These are phyloP conservation scores for Agonopterix arenella DNA, from an alignment of 2,888 invertebrate species.

Conservation along the genomic window DNA sequence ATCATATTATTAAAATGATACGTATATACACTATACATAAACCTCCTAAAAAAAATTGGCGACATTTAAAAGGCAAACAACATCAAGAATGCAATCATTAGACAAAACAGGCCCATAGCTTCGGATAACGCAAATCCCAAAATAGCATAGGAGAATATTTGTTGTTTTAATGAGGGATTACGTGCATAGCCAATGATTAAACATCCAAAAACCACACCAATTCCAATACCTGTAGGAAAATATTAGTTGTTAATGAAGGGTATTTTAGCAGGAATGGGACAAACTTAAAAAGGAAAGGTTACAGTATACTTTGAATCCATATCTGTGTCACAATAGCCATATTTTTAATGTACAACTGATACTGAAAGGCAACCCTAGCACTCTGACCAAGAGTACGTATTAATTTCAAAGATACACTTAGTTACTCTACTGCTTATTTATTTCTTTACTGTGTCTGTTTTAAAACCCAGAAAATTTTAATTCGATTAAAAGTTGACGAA, in stretches of 20 bases:
- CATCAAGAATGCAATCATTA: conserved; percentile 99
- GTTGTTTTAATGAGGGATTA: conserved; percentile 98
- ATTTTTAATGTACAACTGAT: too few relatives aligned
- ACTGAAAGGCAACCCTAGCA: too few relatives aligned
- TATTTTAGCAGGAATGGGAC: too few relatives aligned
- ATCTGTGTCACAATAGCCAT: too few relatives aligned
- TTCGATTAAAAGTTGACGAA: too few relatives aligned
- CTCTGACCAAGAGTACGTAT: too few relatives aligned
- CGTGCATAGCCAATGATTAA: conserved; percentile 97
- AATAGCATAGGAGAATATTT: conserved; percentile 98
- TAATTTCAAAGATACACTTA: too few relatives aligned
- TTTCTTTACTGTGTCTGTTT: too few relatives aligned
- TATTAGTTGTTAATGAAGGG: conserved; percentile 12
- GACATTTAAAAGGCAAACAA: conserved; percentile 91
- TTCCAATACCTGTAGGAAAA: conserved; percentile 89
- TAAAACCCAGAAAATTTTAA: too few relatives aligned
- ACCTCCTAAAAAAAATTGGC: conserved; percentile 22
- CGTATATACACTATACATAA: conserved; percentile 5
- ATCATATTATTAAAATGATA: not conserved
- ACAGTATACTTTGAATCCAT: not conserved
- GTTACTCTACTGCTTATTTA: too few relatives aligned
- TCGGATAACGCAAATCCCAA: conserved; percentile 98
- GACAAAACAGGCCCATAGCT: conserved; percentile 99
- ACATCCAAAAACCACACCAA: conserved; percentile 97
- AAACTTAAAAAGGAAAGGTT: too few relatives aligned